Evolutionary conservation across 2,797 vertebrate genomes (phyloP), one percentile per base, ranked within the genome.

Genomic region (Lepus townsendii): DNA sequence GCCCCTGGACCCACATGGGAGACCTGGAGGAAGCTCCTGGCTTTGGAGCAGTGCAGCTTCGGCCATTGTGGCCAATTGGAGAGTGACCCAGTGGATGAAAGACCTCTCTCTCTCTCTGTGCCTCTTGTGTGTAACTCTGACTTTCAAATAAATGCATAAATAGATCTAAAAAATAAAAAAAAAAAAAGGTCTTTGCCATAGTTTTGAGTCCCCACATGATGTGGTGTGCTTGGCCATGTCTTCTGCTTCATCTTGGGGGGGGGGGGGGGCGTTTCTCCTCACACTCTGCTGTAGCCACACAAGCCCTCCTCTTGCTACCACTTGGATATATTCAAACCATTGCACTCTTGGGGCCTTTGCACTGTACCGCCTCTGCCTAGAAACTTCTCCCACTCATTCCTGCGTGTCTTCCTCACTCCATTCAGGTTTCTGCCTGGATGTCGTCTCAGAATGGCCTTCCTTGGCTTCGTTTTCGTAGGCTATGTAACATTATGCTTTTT

Each of bases 351-450:
- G 47, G 84, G 30, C 35, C 83, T 63, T 4, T 3, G 60, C 30
- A 32, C 32, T 50, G 5, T 17, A 6, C 35, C 60, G 17, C 35
- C 20, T 62, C 52, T 71, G 54, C 27, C 65, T 63, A 32, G 89
- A 54, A 78, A 47, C 57, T 27, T 26, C 54, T 12, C 66, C 22
- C 14, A 2, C 30, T 22, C 52, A 32, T 50, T 7, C 12, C 19
- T 26, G 17, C 42, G 3, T 88, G 24, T 35, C 30, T 88, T 5
- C 52, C 63, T 71, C 73, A 4, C 42, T 63, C 20, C 89, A 17
- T 63, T 87, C 16, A 62, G 78, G 27, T 88, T 88, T 65, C 79
- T 95, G 54, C 35, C 65, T 65, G 77, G 26, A 72, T 72, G 30
- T 24, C 16, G 13, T 57, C 73, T 65, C 85, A 68, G 68, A 68